phyloP scores from a whole-genome alignment of 1,140 invertebrate genomes.

The Vanessa atalanta region DNA sequence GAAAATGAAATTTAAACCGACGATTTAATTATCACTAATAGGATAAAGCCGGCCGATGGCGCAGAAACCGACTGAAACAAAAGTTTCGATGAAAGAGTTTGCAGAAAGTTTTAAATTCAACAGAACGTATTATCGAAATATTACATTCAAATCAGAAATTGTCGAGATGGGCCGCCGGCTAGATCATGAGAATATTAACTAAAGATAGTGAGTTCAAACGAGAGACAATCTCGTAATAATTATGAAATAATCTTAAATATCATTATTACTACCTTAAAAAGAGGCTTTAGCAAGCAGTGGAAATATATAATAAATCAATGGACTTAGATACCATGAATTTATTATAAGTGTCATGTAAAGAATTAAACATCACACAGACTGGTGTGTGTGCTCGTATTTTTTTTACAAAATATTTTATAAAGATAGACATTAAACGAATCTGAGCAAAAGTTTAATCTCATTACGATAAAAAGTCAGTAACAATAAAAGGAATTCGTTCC shows the following conservation, averaged over 20 bases:
- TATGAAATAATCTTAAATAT: too few species aligned
- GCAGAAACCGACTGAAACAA: slow-evolving; percentile 56
- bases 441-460: slow-evolving; percentile 13
- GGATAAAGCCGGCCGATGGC: slow-evolving; percentile 60
- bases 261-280: too few species aligned
- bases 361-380: too few species aligned
- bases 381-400: too few species aligned
- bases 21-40: slow-evolving; percentile 71
- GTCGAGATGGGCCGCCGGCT: not conserved
- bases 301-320: too few species aligned
- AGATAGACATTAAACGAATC: not conserved
- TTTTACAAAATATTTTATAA: too few species aligned
- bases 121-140: slow-evolving; percentile 18
- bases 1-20: slow-evolving; percentile 67
- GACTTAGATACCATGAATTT: too few species aligned
- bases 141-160: not conserved
- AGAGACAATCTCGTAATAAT: too few species aligned
- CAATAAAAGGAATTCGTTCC: slow-evolving; percentile 19
- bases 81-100: slow-evolving; percentile 30
- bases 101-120: slow-evolving; percentile 20
- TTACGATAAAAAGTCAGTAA: slow-evolving; percentile 11
- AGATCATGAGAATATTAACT: too few species aligned
- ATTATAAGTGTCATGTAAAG: too few species aligned
- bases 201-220: too few species aligned
- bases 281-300: too few species aligned